Base-by-base conservation (phyloP, 2,797 vertebrate species). In the Meda fulgida region DNA sequence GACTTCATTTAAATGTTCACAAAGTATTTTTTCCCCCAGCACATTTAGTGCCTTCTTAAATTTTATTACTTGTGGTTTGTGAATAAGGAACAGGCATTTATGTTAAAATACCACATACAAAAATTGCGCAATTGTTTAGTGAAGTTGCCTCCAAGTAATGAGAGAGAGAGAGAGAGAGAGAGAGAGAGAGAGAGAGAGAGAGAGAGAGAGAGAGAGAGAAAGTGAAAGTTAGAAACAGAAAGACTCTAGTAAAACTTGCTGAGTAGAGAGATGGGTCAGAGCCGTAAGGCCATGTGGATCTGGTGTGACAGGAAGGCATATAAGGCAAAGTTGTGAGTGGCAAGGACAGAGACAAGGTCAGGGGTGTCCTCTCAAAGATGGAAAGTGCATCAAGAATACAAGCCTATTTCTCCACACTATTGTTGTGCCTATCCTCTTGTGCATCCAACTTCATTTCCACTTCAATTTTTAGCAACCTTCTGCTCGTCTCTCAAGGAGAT, bases 391-490 rank as follows among this genome's bases (percentile, higher is more conserved):
- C 94, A 92, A 84, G 92, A 93, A 92, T 94, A 92, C 93, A 94
- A 94, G 92, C 91, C 91, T 91, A 93, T 95, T 96, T 94, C 93
- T 93, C 90, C 84, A 90, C 91, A 89, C 94, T 92, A 93, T 96
- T 95, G 93, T 96, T 95, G 94, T 94, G 87, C 85, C 90, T 94
- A 95, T 96, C 94, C 96, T 97, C 96, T 93, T 87, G 95, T 96
- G 96, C 96, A 95, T 96, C 96, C 94, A 95, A 97, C 96, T 98
- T 97, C 97, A 97, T 98, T 97, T 97, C 96, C 97, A 97, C 97
- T 98, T 97, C 96, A 97, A 97, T 98, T 98, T 95, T 97, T 97
- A 98, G 98, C 97, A 97, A 96, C 96, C 96, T 95, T 96, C 95
- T 94, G 89, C 95, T 96, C 93, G 92, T 96, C 95, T 96, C 92